A percentile compares a stretch with the other conserved stretches of the same genome.
Evolutionary conservation across 2,113 vertebrate genomes (phyloP).

Genomic region (Cathartes aura): DNA sequence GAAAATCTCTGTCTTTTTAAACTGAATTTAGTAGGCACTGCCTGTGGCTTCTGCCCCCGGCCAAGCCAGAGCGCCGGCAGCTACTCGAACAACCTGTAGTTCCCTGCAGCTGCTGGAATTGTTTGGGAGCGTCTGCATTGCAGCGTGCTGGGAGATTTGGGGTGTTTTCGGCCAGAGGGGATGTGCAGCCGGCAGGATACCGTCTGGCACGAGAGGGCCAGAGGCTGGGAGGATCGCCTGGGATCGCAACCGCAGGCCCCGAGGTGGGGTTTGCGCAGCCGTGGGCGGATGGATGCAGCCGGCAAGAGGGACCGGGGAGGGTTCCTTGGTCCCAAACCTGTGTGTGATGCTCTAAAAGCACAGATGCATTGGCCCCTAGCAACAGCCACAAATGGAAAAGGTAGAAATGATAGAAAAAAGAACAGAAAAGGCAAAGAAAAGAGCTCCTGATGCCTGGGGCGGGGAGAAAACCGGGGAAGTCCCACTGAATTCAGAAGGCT

Average conservation of each 20-base stretch:
- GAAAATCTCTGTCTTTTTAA: not conserved
- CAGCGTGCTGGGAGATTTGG: not conserved
- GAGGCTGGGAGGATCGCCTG: not conserved
- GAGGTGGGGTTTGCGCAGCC: not conserved
- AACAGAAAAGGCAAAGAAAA: not conserved
- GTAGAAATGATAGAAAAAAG: not conserved
- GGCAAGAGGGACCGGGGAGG: not conserved
- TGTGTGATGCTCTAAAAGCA: not conserved
- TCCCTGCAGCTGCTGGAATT: conserved; percentile 24
- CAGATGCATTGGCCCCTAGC: not conserved
- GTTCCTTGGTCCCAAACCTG: not conserved
- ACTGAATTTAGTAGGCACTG: not conserved
- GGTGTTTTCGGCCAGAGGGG: not conserved
- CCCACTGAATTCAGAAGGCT: not conserved
- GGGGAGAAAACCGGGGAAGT: not conserved
- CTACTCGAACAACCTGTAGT: not conserved
- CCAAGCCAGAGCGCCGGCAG: not conserved
- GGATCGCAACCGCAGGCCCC: rapidly evolving
- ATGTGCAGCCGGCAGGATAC: not conserved
- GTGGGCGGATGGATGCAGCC: rapidly evolving
- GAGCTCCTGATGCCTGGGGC: not conserved
- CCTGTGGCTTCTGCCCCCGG: not conserved
- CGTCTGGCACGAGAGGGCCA: not conserved
- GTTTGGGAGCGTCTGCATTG: conserved; percentile 40
- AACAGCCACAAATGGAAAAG: not conserved